A percentile compares a stretch with the other conserved stretches of the same genome.
Evolutionary conservation across 2,888 invertebrate genomes (phyloP).

Genomic region (Philopedon plagiatum): DNA sequence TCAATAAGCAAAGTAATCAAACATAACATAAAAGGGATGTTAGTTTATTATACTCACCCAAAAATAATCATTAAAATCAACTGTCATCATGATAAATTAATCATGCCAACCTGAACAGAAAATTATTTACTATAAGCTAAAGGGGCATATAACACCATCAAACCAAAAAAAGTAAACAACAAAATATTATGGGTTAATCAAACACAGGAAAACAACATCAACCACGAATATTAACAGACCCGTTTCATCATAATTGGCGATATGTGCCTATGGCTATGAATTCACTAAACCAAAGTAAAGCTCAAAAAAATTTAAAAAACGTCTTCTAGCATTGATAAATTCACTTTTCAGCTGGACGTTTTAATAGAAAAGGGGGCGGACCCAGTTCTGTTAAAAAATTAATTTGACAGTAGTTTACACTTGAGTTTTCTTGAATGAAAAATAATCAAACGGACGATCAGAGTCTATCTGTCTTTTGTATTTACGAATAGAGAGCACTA

Average conservation of each 20-base stretch:
- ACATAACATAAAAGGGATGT: slow-evolving; percentile 22
- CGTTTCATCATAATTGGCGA: slow-evolving; percentile 37
- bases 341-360: slow-evolving; percentile 19
- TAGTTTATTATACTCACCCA: slow-evolving; percentile 63
- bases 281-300: not conserved
- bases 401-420: slow-evolving; percentile 21
- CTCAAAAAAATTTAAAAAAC: slow-evolving; percentile 19
- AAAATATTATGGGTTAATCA: slow-evolving; percentile 36
- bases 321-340: slow-evolving; percentile 14
- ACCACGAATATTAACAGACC: slow-evolving; percentile 41
- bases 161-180: slow-evolving; percentile 45
- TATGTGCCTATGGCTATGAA: not conserved
- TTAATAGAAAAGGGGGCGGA: slow-evolving; percentile 42
- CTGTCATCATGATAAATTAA: slow-evolving; percentile 66
- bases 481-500: not conserved
- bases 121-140: slow-evolving; percentile 45
- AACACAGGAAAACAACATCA: slow-evolving; percentile 27
- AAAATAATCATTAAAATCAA: slow-evolving; percentile 69
- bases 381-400: slow-evolving; percentile 22
- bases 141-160: slow-evolving; percentile 54
- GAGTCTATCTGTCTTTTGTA: not conserved
- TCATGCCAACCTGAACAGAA: slow-evolving; percentile 58
- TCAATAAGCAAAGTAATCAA: slow-evolving; percentile 18
- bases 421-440: not conserved
- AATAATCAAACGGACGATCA: not conserved